These are phyloP conservation scores for Trogon melanurus DNA, from an alignment of 2,113 vertebrate genomes.

Conservation along the genomic window DNA sequence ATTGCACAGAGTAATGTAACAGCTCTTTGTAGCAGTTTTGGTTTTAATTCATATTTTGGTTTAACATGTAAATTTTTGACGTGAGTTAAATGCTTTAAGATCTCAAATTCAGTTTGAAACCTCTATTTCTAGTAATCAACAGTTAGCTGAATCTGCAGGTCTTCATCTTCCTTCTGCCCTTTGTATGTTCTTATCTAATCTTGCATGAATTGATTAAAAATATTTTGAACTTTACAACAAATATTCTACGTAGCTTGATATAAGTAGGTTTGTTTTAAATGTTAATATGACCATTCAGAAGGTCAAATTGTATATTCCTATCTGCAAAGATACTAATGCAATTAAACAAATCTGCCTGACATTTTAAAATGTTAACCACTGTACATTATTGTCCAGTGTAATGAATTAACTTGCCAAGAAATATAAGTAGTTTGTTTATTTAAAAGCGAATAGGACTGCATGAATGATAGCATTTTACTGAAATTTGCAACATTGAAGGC, in stretches of 20 bases:
- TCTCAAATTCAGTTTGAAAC: neutral
- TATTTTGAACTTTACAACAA: conserved; percentile 28
- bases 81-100: neutral
- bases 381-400: conserved; percentile 19
- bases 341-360: conserved; percentile 61
- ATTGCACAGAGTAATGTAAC: neutral
- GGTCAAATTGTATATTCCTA: conserved; percentile 34
- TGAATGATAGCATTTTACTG: neutral
- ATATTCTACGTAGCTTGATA: neutral
- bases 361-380: conserved; percentile 67
- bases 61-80: neutral
- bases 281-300: conserved; percentile 55
- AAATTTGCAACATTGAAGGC: neutral
- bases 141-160: neutral
- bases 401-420: conserved; percentile 27
- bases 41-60: neutral
- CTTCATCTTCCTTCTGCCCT: neutral
- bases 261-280: conserved; percentile 36
- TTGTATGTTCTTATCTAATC: conserved; percentile 28
- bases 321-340: conserved; percentile 10
- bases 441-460: neutral
- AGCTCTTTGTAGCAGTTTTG: neutral
- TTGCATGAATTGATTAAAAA: neutral
- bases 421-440: conserved; percentile 10
- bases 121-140: neutral